phyloP scores from a whole-genome alignment of 1,140 invertebrate genomes.

The Homalodisca vitripennis region DNA sequence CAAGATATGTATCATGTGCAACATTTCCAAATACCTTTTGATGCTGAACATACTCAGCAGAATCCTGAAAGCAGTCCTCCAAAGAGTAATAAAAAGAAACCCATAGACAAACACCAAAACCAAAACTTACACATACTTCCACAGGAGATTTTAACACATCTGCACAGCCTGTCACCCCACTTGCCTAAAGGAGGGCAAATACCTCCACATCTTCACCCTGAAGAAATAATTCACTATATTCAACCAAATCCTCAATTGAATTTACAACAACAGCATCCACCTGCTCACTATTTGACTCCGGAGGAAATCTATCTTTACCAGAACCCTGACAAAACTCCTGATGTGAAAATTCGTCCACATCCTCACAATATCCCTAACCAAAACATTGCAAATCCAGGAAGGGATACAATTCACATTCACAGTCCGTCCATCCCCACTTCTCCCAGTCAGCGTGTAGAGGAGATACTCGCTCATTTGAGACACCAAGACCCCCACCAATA shows the following conservation, averaged over 20 bases:
- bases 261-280: not conserved
- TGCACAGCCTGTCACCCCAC: conserved; percentile 23
- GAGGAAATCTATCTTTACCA: conserved; percentile 34
- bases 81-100: conserved; percentile 4
- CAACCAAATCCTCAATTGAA: conserved; percentile 29
- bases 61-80: not conserved
- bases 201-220: conserved; percentile 17
- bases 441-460: conserved; percentile 34
- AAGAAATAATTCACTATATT: conserved; percentile 30
- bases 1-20: conserved; percentile 12
- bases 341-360: not conserved
- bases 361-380: not conserved
- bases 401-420: conserved; percentile 44
- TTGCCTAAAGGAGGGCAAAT: conserved; percentile 18
- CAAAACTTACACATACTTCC: conserved; percentile 1
- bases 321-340: conserved; percentile 28
- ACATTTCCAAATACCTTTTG: conserved; percentile 26
- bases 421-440: conserved; percentile 42
- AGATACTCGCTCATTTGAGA: conserved; percentile 38
- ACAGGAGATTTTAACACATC: conserved; percentile 21
- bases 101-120: not conserved
- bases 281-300: conserved; percentile 26
- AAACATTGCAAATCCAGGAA: not conserved
- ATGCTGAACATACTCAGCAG: not conserved
- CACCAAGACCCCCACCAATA: conserved; percentile 32